Percentiles rank a stretch among this genome's conserved stretches.
phyloP scores from a whole-genome alignment of 1,140 invertebrate species.

The Carcinoscorpius rotundicauda region DNA sequence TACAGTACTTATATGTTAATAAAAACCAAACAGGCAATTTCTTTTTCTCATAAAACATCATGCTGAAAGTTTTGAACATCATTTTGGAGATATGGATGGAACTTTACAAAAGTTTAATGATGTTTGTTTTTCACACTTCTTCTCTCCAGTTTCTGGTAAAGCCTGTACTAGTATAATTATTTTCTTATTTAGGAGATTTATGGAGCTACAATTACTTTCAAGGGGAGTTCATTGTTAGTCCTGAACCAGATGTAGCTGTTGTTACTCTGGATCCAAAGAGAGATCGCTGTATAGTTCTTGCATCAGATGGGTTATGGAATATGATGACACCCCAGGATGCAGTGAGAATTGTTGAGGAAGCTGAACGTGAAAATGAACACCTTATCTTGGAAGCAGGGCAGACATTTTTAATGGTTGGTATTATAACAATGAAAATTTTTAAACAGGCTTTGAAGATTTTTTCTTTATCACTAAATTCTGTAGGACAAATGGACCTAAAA shows the following conservation, averaged over 20 bases:
- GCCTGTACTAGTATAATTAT: conserved; percentile 6
- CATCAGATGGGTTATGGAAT: conserved; percentile 94
- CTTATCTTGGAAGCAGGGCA: conserved; percentile 16
- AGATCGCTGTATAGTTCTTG: conserved; percentile 81
- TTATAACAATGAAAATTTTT: neutral
- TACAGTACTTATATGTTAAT: too few species aligned
- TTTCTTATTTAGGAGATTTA: conserved; percentile 56
- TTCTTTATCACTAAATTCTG: too few species aligned
- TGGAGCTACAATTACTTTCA: conserved; percentile 90
- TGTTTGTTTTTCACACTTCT: too few species aligned
- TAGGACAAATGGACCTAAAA: too few species aligned
- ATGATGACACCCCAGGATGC: conserved; percentile 72
- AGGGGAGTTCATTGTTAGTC: conserved; percentile 90
- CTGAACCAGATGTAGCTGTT: conserved; percentile 87
- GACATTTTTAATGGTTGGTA: conserved; percentile 2
- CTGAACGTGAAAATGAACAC: conserved; percentile 66
- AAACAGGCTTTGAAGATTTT: too few species aligned
- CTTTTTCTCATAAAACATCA: too few species aligned
- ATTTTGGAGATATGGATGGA: too few species aligned
- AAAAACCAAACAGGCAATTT: too few species aligned
- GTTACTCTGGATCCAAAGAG: conserved; percentile 63
- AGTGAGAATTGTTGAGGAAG: conserved; percentile 68
- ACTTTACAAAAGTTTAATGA: too few species aligned
- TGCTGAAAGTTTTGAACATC: too few species aligned
- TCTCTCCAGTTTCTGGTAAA: too few species aligned